Evolutionary conservation across 2,888 invertebrate genomes (phyloP), one percentile per base, ranked within the genome.

Genomic region (Bellardia bayeri): DNA sequence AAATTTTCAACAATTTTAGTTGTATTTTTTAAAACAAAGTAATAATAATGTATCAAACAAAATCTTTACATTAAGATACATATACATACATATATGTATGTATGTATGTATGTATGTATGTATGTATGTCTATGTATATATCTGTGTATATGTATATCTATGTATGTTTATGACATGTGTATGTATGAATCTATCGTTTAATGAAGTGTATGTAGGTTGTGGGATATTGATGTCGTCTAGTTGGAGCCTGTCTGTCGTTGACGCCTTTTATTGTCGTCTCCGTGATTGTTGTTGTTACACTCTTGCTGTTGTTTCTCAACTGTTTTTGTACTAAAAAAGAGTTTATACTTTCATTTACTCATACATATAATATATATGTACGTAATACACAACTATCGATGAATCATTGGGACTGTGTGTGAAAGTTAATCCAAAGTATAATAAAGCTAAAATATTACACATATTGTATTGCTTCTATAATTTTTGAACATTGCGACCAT

Each of bases 241-340:
- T 63, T 87, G 87, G 87, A 81, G 87, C 80, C 87, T 56, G 84
- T 74, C 87, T 84, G 81, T 78, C 45, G 76, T 82, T 68, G 81
- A 87, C 87, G 87, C 81, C 84, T 84, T 68, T 68, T 82, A 58
- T 78, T 64, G 74, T 81, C 76, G 78, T n/a, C 42, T 40, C 30
- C 3, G 14, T 42, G 69, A 51, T 51, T 58, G 66, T 74, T 54
- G n/a, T 23, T 45, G 16, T 64, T 11, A 5, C 54, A 14, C 9
- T 56, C 2, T 56, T 14, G 40, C 42, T 13, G 16, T 76, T 61
- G 16, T 66, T 45, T 71, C 61, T 30, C 58, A 75, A 30, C 51
- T 37, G 61, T 51, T 72, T 72, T 81, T 81, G 42, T 66, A 58
- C 13, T 69, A 75, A 75, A 69, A 23, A 49, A 33, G n/a, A n/a